A percentile compares a stretch with the other conserved stretches of the same genome.
Evolutionary conservation across 2,113 vertebrate species (phyloP).

Genomic region (Saccopteryx leptura): DNA sequence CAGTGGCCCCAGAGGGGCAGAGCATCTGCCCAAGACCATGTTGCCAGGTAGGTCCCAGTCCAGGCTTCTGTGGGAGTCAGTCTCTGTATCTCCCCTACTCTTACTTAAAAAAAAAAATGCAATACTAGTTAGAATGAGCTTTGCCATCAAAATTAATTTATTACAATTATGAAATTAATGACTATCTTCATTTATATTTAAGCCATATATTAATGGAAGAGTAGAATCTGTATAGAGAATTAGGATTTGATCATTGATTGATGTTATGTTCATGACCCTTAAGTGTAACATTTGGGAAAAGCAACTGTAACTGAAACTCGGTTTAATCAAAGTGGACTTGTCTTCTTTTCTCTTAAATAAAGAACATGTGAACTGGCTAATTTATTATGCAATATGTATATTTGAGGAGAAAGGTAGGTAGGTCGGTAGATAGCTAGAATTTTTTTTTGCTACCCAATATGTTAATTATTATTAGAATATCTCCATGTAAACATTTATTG

Average conservation of each 20-base stretch:
- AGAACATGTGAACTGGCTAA: not conserved
- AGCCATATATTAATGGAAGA: not conserved
- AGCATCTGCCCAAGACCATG: too few relatives aligned
- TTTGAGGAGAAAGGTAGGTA: not conserved
- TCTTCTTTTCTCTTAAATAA: slow-evolving; percentile 4
- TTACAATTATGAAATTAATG: not conserved
- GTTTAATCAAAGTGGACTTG: not conserved
- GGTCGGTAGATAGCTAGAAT: not conserved
- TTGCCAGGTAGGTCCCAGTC: too few relatives aligned
- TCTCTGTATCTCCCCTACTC: too few relatives aligned
- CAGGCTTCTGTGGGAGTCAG: too few relatives aligned
- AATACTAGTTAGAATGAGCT: not conserved
- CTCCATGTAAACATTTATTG: slow-evolving; percentile 52
- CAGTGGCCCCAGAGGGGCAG: too few relatives aligned
- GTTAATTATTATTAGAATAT: slow-evolving; percentile 66
- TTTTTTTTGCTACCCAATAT: not conserved
- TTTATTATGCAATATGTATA: not conserved
- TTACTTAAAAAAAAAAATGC: too few relatives aligned
- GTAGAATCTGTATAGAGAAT: not conserved
- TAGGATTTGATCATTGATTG: not conserved
- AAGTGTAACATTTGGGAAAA: not conserved
- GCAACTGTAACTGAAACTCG: not conserved
- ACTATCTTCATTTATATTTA: not conserved
- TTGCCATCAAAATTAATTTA: slow-evolving; percentile 41
- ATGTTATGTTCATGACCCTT: too few relatives aligned